A percentile compares a stretch with the other conserved stretches of the same genome.
Conservation (phyloP, 1,140 invertebrate species). For the Diorhabda carinulata region DNA sequence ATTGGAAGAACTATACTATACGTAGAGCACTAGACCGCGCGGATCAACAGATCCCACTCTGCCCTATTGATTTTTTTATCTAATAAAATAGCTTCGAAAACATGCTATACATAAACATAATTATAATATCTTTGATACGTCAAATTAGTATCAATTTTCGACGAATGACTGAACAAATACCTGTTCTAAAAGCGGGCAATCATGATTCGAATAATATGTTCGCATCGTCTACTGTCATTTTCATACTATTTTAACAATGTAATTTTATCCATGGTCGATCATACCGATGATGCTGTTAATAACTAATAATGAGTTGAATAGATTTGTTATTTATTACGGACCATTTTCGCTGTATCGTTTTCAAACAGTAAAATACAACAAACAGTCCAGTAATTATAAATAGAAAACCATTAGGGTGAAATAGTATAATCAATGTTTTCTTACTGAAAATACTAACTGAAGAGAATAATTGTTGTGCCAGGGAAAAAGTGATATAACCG, state of each 20-base stretch:
- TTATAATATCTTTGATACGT: conserved; percentile 7
- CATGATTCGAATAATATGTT: not conserved
- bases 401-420: too few species aligned
- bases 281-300: conserved; percentile 14
- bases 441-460: too few species aligned
- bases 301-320: conserved; percentile 19
- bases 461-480: too few species aligned
- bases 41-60: too few species aligned
- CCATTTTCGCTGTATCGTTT: not conserved
- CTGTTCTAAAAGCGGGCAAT: conserved; percentile 8
- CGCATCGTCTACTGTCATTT: conserved; percentile 10
- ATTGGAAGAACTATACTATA: too few species aligned
- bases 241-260: conserved; percentile 20
- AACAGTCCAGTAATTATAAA: too few species aligned
- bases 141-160: not conserved
- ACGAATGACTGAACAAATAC: conserved; percentile 18
- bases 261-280: conserved; percentile 24
- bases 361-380: not conserved
- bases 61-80: too few species aligned
- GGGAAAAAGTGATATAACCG: too few species aligned
- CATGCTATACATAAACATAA: too few species aligned
- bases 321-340: not conserved
- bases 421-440: too few species aligned
- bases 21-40: too few species aligned
- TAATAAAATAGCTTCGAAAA: too few species aligned